Evolutionary conservation across 2,113 vertebrate species (phyloP).

Genomic region (Odocoileus virginianus): DNA sequence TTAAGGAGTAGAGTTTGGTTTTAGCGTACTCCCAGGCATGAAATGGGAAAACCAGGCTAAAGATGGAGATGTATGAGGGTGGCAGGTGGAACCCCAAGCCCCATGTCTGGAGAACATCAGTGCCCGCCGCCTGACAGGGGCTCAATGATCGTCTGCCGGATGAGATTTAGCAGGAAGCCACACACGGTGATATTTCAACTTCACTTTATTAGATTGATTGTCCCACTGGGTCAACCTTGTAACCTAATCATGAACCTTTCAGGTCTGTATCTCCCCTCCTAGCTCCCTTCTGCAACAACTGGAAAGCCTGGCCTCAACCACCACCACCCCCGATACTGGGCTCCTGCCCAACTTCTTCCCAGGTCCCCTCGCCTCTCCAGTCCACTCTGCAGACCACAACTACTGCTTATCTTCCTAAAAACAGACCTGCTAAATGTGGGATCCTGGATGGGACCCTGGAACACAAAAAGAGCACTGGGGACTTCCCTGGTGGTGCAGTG

Average conservation of each 20-base stretch:
- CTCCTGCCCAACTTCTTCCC: not conserved
- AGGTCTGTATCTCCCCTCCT: fast-evolving
- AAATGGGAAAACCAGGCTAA: not conserved
- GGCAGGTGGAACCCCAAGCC: not conserved
- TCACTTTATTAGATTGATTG: not conserved
- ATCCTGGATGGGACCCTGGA: not conserved
- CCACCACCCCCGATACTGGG: fast-evolving
- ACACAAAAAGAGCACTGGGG: not conserved
- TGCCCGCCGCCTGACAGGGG: not conserved
- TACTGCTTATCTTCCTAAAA: not conserved
- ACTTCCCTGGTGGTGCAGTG: not conserved
- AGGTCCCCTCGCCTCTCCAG: not conserved
- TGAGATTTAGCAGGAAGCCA: not conserved
- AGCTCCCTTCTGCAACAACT: not conserved
- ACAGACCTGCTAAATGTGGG: not conserved
- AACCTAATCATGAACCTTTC: not conserved
- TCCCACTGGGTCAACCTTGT: not conserved
- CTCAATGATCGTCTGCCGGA: fast-evolving
- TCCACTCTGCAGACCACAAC: not conserved
- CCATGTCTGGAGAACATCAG: not conserved
- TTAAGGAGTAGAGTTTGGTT: not conserved
- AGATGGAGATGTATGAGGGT: not conserved
- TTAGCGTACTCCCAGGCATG: not conserved
- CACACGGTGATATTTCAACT: fast-evolving
- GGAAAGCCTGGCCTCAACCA: not conserved